phyloP scores from a whole-genome alignment of 2,797 vertebrate species.

The Syngnathus acus region DNA sequence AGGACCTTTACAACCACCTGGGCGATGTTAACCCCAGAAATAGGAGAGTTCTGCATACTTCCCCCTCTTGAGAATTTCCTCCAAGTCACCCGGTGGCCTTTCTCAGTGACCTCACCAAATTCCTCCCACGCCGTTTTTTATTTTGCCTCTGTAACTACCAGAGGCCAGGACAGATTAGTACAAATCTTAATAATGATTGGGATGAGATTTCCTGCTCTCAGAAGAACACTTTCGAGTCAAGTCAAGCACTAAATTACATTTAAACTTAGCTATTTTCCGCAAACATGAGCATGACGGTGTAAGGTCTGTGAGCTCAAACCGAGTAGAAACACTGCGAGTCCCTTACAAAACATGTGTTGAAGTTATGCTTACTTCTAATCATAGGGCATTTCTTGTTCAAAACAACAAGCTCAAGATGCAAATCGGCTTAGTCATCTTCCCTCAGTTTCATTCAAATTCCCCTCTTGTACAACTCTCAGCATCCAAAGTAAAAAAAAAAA shows the following conservation, averaged over 20 bases:
- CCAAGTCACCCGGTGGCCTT: background rate
- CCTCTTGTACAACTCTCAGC: background rate
- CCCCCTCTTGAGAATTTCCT: background rate
- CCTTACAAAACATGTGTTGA: background rate
- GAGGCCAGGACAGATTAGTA: background rate
- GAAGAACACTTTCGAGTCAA: background rate
- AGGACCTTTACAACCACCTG: background rate
- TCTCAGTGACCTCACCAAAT: background rate
- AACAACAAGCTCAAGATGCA: background rate
- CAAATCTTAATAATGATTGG: background rate
- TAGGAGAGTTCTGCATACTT: background rate
- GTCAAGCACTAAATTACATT: background rate
- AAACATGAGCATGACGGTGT: background rate
- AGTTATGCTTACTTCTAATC: background rate
- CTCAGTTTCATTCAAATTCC: background rate
- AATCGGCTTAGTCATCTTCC: background rate
- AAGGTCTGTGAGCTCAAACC: background rate
- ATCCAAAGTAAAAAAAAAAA: background rate
- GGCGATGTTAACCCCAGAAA: background rate
- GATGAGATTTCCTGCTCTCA: background rate
- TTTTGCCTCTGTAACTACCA: background rate
- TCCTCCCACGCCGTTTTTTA: background rate
- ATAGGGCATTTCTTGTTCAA: background rate
- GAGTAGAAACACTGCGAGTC: background rate
- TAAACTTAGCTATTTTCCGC: background rate